A percentile compares a stretch with the other conserved stretches of the same genome.
Conservation (phyloP, 2,113 vertebrate genomes). For the Rattus norvegicus region DNA sequence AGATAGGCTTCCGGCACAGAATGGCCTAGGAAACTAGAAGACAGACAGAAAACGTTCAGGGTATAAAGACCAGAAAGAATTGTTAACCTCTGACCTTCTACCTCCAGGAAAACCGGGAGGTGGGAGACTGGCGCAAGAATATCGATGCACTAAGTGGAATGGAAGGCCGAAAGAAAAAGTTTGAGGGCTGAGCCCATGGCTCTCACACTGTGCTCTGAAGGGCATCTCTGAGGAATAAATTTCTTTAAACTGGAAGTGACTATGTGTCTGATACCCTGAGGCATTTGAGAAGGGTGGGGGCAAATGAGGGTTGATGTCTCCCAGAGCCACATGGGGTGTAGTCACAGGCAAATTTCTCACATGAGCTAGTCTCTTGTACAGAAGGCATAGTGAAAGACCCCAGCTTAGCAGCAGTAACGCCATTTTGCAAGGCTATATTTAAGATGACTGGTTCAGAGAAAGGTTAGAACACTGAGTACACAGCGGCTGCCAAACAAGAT, state of each 20-base stretch:
- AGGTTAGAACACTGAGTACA: no score
- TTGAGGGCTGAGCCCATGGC: conserved; percentile 78
- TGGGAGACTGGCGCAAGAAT: conserved; percentile 88
- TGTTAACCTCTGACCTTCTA: background rate
- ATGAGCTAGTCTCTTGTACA: background rate
- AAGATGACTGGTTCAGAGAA: no score
- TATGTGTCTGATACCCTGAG: background rate
- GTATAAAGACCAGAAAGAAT: background rate
- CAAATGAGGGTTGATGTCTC: background rate
- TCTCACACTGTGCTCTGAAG: rapidly evolving
- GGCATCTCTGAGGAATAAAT: conserved; percentile 66
- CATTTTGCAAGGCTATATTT: no score
- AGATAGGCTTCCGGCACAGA: background rate
- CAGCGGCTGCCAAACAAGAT: no score
- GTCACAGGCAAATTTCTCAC: background rate
- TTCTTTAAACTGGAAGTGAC: background rate
- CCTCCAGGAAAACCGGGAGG: conserved; percentile 84
- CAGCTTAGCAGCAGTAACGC: no score
- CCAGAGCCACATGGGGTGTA: background rate
- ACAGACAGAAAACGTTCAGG: background rate
- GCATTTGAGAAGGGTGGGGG: background rate
- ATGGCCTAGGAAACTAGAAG: background rate
- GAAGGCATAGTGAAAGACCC: no score
- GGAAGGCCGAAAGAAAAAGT: conserved; percentile 88
- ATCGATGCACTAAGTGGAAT: conserved; percentile 86